Evolutionary conservation across 2,888 invertebrate genomes (phyloP), one percentile per base, ranked within the genome.

Genomic region (Panopea generosa): DNA sequence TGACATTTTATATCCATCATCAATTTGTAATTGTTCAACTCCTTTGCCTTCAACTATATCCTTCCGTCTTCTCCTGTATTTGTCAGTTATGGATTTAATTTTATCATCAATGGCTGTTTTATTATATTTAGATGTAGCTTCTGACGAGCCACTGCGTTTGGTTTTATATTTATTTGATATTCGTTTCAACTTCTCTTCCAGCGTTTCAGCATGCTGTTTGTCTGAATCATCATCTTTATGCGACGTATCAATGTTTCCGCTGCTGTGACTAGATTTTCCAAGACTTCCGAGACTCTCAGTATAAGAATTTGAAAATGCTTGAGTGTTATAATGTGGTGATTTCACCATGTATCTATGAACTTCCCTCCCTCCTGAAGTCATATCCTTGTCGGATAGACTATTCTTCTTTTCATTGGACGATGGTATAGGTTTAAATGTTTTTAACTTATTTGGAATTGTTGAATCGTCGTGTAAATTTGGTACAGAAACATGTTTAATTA

Each of bases 331-430:
- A 16, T 20, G 38, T 14, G 74, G 75, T 4, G 75, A 57, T 18
- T 43, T 52, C 1, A 49, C 24, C 29, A 72, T 62, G 38, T 50
- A 66, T 6, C 18, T 61, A 33, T 71, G 49, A 6, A 81, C 68
- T 52, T 81, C 81, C 62, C 45, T 62, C 20, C 70, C 81, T 6
- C 81, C 81, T 20, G 81, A 81, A 24, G 77, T 74, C 47, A 81
- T 22, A 7, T 77, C 81, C 40, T 53, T 77, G 20, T 77, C 77
- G 9, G 81, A 81, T 2, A 55, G n/a, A 61, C 68, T 81, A 26
- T 50, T 55, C 60, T 67, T 68, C 22, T 59, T 50, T 1, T 27
- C 29, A 43, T 16, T 14, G 0, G 69, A 33, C 24, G 26, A 24
- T 24, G 49, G 40, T 11, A 81, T 77, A 16, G 81, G 81, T 40